A percentile compares a stretch with the other conserved stretches of the same genome.
Evolutionary conservation across 2,888 invertebrate species (phyloP).

Genomic region (Idaea straminata): DNA sequence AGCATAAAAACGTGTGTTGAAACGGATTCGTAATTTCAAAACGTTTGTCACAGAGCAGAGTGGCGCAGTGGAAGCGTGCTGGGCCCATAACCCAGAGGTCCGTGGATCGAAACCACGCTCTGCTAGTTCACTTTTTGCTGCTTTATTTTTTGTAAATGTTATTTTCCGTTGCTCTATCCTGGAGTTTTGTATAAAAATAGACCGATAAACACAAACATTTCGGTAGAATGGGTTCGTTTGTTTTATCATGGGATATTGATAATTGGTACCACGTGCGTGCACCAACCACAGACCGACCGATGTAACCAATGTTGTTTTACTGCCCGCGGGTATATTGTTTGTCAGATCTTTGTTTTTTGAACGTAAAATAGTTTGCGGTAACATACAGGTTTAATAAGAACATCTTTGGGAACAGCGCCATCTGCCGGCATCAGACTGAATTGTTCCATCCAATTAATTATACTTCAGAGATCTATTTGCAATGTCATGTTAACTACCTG

Average conservation of each 20-base stretch:
- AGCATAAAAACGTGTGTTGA: background rate
- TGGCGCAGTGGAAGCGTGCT: constrained; percentile 92
- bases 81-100: constrained; percentile 94
- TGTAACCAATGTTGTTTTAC: constrained; percentile 45
- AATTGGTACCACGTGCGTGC: constrained; percentile 69
- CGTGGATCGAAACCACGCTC: constrained; percentile 93
- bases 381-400: constrained; percentile 6
- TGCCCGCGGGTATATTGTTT: constrained; percentile 39
- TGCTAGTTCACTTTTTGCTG: constrained; percentile 71
- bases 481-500: too few species aligned
- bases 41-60: constrained; percentile 61
- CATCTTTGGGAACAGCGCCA: constrained; percentile 24
- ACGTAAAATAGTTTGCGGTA: constrained; percentile 40
- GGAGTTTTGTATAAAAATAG: constrained; percentile 65
- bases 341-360: constrained; percentile 41
- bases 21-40: constrained; percentile 35
- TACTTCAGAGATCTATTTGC: too few species aligned
- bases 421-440: constrained; percentile 18
- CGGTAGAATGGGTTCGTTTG: constrained; percentile 46
- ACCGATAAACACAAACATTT: constrained; percentile 56
- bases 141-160: constrained; percentile 6
- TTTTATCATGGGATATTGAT: constrained; percentile 78
- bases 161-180: constrained; percentile 21
- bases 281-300: constrained; percentile 29
- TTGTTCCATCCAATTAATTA: background rate